These are phyloP conservation scores for Boulengeromyrus knoepffleri DNA, from an alignment of 2,113 vertebrate species.

Conservation along the genomic window DNA sequence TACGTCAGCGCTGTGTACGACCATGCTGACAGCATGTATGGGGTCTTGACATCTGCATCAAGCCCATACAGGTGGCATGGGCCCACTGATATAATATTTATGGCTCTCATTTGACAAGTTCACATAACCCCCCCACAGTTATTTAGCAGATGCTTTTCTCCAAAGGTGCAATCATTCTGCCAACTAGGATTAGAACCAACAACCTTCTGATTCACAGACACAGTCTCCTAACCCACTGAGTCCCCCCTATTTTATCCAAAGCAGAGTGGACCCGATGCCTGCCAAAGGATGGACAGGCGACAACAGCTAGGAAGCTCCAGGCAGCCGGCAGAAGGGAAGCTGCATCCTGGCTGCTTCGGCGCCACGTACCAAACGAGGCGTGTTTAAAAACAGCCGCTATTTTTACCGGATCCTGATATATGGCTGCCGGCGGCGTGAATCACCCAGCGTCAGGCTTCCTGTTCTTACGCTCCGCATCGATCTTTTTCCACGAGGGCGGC, in stretches of 20 bases:
- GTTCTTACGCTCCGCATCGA: background rate
- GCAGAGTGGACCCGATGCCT: background rate
- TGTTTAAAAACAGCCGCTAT: conserved; percentile 39
- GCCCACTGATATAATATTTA: background rate
- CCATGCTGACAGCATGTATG: background rate
- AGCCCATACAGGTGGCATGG: background rate
- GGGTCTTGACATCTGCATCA: background rate
- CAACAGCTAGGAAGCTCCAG: background rate
- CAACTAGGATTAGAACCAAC: background rate
- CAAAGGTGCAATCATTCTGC: background rate
- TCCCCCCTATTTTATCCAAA: background rate
- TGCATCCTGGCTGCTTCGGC: background rate
- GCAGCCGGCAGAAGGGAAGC: background rate
- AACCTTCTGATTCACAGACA: background rate
- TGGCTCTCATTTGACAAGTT: background rate
- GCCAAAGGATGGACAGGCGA: background rate
- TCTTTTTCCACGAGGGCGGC: conserved; percentile 22
- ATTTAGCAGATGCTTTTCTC: background rate
- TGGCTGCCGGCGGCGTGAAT: conserved; percentile 47
- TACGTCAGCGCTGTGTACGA: background rate
- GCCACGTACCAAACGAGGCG: background rate
- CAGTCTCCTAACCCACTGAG: background rate
- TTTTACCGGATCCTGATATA: conserved; percentile 60
- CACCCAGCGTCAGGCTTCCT: conserved; percentile 26
- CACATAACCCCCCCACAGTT: background rate